Evolutionary conservation across 2,113 vertebrate genomes (phyloP).

Genomic region (Muscicapa adusta): DNA sequence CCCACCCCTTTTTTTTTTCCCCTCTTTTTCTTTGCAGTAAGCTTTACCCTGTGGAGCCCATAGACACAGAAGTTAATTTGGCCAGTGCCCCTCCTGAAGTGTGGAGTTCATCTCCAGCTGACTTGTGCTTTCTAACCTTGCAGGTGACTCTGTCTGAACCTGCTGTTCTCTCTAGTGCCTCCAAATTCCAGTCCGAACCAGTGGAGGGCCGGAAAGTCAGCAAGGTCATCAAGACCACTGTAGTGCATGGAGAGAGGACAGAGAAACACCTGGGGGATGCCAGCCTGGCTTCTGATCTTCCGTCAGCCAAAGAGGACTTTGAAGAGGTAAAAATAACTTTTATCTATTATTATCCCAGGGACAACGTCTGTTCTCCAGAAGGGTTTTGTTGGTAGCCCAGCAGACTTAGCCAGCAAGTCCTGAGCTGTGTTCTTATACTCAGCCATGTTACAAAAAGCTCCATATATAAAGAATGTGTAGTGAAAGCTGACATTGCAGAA

Average conservation of each 20-base stretch:
- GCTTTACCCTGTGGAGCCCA: background rate
- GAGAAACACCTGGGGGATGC: conserved; percentile 88
- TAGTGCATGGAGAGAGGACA: conserved; percentile 86
- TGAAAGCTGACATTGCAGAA: background rate
- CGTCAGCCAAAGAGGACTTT: conserved; percentile 94
- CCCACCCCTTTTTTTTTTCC: background rate
- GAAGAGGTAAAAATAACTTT: conserved; percentile 80
- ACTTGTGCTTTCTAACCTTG: background rate
- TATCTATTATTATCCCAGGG: background rate
- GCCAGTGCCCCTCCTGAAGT: rapidly evolving
- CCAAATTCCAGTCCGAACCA: conserved; percentile 85
- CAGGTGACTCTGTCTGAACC: conserved; percentile 87
- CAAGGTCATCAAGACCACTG: conserved; percentile 90
- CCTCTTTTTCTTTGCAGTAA: background rate
- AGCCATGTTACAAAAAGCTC: background rate
- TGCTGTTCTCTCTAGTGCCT: conserved; percentile 66
- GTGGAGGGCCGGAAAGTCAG: conserved; percentile 93
- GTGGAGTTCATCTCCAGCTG: background rate
- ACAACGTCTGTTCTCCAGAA: background rate
- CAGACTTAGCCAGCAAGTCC: rapidly evolving
- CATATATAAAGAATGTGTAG: rapidly evolving
- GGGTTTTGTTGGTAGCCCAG: background rate
- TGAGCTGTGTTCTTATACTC: background rate
- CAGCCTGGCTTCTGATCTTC: conserved; percentile 86
- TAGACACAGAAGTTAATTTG: background rate